Base-by-base conservation (phyloP, 2,888 invertebrate genomes). In the Rhynchonema sp. region DNA sequence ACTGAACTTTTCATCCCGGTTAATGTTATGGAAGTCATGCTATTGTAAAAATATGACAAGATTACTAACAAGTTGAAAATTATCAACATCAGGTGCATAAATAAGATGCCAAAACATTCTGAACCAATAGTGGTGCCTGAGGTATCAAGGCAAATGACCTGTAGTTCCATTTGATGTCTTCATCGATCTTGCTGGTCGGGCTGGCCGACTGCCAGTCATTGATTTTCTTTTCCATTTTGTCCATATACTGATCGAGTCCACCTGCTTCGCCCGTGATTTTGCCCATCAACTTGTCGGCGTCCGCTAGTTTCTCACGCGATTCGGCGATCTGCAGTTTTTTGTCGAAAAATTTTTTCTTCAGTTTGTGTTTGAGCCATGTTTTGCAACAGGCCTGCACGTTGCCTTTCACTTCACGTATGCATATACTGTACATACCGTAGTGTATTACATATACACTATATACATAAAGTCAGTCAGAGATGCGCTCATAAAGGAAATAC, bases 151-250 rank as follows among this genome's bases (percentile, higher is more conserved):
- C 13, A 22, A 46, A 46, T 17, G 9, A n/a, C 53, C 13, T 28
- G 13, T 56, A 6, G 46, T 53, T n/a, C n/a, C 49, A 53, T 22
- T 3, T 23, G 13, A n/a, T n/a, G 28, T 61, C 61, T 28, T 61
- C 59, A 20, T 25, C 46, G 25, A 61, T 23, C 3, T 28, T 13
- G 1, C 49, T 23, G 6, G 27, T 25, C 26, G 61, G 54, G 22
- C 38, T 54, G 17, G 23, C 55, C 22, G 61, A n/a, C 46, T 58
- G 55, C 61, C 61, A 61, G 2, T 38, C 28, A 55, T 20, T 22
- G 27, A 61, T 17, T 17, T 9, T 20, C 1, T 2, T 3, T 23
- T 59, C 59, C n/a, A 27, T 22, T 13, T 38, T 46, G 13, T 26
- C 26, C 46, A 61, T n/a, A 27, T 55, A 61, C n/a, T 20, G 6